These are phyloP conservation scores for Pipra filicauda DNA, from an alignment of 2,113 vertebrate genomes.

Conservation along the genomic window DNA sequence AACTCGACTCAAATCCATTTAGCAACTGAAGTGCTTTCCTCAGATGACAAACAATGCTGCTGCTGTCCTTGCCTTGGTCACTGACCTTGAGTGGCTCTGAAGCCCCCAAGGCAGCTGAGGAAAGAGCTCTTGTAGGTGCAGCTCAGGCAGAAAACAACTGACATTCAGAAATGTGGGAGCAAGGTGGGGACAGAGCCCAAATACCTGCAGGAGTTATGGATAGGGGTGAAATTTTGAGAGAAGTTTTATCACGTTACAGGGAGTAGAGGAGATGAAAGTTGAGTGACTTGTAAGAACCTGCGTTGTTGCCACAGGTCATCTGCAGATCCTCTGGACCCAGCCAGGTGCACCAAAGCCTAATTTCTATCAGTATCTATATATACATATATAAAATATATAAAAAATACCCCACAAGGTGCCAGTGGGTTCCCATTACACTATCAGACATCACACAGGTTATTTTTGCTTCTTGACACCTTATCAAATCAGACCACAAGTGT, in stretches of 20 bases:
- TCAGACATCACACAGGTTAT: neutral
- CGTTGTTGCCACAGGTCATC: neutral
- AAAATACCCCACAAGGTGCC: neutral
- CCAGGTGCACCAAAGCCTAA: neutral
- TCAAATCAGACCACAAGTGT: neutral
- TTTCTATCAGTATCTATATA: neutral
- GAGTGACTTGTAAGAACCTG: neutral
- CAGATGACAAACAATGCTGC: slow-evolving; percentile 33
- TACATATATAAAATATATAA: neutral
- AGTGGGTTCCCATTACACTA: fast-evolving
- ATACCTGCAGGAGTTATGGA: neutral
- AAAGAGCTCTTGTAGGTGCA: neutral
- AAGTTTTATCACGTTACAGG: neutral
- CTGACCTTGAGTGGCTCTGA: slow-evolving; percentile 30
- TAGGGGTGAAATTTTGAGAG: neutral
- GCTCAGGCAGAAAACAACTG: neutral
- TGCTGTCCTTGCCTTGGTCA: neutral
- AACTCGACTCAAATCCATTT: slow-evolving; percentile 6
- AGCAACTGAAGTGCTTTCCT: slow-evolving; percentile 27
- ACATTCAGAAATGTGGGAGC: neutral
- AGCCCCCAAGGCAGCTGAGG: neutral
- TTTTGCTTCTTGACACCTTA: neutral
- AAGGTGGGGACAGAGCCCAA: no score
- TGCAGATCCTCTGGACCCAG: neutral
- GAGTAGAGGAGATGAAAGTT: neutral